Evolutionary conservation across 2,113 vertebrate species (phyloP), one percentile per base, ranked within the genome.

Genomic region (Odontesthes bonariensis): DNA sequence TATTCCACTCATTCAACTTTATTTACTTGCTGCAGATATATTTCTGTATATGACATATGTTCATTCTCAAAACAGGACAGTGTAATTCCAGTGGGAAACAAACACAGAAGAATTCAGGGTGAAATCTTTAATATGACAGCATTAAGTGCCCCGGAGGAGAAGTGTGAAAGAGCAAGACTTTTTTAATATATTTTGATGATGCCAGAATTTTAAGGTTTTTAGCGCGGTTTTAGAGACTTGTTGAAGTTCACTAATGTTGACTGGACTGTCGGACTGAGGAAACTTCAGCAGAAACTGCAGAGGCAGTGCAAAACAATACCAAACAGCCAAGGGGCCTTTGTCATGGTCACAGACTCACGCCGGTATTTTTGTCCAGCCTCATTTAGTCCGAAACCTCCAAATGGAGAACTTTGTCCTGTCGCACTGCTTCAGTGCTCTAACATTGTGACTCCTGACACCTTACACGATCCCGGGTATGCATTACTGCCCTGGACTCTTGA

Each of bases 401-500:
- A 27, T 46, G 40, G 20, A 49, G 31, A 27, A 35, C 27, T 46
- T 12, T 66, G 71, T 17, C 38, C 60, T 46, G 70, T 53, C 35
- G 63, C 11, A 5, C n/a, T 22, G 51, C 44, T 77, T 61, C 55
- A 73, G 38, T 71, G 57, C 55, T 60, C 47, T 86, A 33, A 67
- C 44, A 57, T 73, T 89, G 78, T 79, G 82, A 79, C 74, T 75
- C 72, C 65, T 61, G 31, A 82, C 70, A 68, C 32, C 57, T n/a
- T 86, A 86, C 79, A 68, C 69, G 44, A 56, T 57, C 17, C 83
- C 47, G 7, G 58, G 69, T 73, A 81, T 82, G 84, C 81, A 79
- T 66, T 82, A 71, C 79, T 76, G 82, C 79, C 82, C 82, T 85
- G 75, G 73, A 91, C 74, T 77, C 59, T 86, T 86, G 78, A 89